Base-by-base conservation (phyloP, 2,113 vertebrate genomes). In the Hoplias malabaricus region DNA sequence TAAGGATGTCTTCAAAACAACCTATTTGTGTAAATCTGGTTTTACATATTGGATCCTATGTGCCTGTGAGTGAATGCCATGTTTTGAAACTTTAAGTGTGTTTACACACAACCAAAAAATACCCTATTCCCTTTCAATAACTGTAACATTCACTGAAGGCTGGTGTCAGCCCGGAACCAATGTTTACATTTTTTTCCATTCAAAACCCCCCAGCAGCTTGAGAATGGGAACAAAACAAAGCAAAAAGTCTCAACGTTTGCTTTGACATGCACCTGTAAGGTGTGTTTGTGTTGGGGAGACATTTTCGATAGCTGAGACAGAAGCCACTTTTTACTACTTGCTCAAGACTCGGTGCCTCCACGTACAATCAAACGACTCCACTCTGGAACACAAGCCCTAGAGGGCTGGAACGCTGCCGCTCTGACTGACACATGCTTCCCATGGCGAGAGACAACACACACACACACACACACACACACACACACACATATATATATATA, bases 381-480 rank as follows among this genome's bases (percentile, higher is more conserved):
- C 89, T 89, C 83, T 69, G 86, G 43, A 91, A 91, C 90, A 88
- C 89, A 90, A 90, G 90, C 92, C 93, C 93, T 93, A 88, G 87
- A 93, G 92, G 93, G 89, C 86, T 94, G 91, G 86, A 91, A 89
- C 89, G 90, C 89, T 86, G 83, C 46, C 79, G 79, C 84, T 90
- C 89, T 91, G 90, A 93, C 88, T 92, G 89, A 93, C 90, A 90
- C 81, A 65, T 87, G 87, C 90, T 89, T 89, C 86, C 89, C 87
- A 89, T 83, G 88, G 88, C 23, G 23, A 62, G 68, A 72, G 42
- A 23, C 48, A 4, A 14, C 13, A 11, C 19, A 13, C 53, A 78
- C n/a, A 54, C 50, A 73, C 61, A 61, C 43, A 69, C 21, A 54
- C 43, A 67, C 61, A 27, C 79, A 84, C 68, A 62, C 46, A 78